Percentiles rank a stretch among this genome's conserved stretches.
Conservation (phyloP, 2,888 invertebrate genomes). For the Drosophila pseudotakahashii region DNA sequence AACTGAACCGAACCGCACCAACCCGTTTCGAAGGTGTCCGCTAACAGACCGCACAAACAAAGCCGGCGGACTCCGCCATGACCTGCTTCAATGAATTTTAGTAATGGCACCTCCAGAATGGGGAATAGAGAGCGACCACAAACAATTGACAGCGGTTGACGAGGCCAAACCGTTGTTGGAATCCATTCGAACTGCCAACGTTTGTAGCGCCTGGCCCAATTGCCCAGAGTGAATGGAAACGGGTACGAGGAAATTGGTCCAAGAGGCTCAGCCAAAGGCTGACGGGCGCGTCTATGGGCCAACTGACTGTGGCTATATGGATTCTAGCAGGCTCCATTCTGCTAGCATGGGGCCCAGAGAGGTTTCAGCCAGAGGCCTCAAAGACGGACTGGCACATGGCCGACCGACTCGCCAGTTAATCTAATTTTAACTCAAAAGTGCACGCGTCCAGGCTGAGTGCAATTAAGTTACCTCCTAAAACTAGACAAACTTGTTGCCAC, state of each 20-base stretch:
- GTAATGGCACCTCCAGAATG: constrained; percentile 25
- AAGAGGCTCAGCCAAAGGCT: constrained; percentile 10
- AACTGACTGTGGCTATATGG: constrained; percentile 4
- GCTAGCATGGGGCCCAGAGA: not conserved
- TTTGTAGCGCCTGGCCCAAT: constrained; percentile 54
- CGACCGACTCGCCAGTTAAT: constrained; percentile 57
- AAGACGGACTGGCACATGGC: constrained; percentile 3
- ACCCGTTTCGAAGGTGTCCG: constrained; percentile 13
- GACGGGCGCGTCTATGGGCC: constrained; percentile 41
- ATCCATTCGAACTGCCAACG: constrained; percentile 51
- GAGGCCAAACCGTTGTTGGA: constrained; percentile 61
- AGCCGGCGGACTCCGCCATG: constrained; percentile 46
- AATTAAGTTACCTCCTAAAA: constrained; percentile 66
- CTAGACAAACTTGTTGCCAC: constrained; percentile 72
- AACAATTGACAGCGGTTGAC: constrained; percentile 48
- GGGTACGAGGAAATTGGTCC: constrained; percentile 53
- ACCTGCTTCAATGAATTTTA: constrained; percentile 72
- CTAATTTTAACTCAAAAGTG: constrained; percentile 74
- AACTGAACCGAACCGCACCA: constrained; percentile 5
- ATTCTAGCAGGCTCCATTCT: constrained; percentile 29
- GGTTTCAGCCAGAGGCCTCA: constrained; percentile 14
- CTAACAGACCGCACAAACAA: constrained; percentile 57
- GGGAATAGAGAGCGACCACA: constrained; percentile 14
- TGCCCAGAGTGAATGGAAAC: constrained; percentile 50
- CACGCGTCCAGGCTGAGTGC: constrained; percentile 50